Percentiles rank a stretch among this genome's conserved stretches.
phyloP scores from a whole-genome alignment of 2,888 invertebrate genomes.

The Acrobasis suavella region DNA sequence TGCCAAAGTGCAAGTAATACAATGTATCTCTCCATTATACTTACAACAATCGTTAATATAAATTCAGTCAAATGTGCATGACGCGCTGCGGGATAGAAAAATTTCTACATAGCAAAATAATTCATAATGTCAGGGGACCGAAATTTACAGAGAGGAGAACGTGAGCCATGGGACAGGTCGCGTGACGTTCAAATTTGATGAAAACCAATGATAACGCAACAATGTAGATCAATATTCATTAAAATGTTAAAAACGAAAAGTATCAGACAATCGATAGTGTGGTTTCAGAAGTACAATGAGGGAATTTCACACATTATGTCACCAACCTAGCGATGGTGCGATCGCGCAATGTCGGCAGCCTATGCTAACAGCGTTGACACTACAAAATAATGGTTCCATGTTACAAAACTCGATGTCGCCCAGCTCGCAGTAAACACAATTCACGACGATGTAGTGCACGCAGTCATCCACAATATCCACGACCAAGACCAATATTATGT shows the following conservation, averaged over 20 bases:
- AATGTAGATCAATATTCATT: conserved; percentile 15
- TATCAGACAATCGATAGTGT: conserved; percentile 12
- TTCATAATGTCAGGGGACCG: conserved; percentile 17
- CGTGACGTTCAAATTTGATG: conserved; percentile 11
- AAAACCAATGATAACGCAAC: neutral
- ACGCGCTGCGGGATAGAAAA: conserved; percentile 4
- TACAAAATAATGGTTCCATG: conserved; percentile 27
- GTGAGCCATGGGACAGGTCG: conserved; percentile 4
- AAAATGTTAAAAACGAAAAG: conserved; percentile 16
- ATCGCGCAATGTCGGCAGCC: conserved; percentile 32
- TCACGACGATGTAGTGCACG: conserved; percentile 1
- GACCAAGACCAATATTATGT: neutral
- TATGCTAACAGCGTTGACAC: conserved; percentile 33
- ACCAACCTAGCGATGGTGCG: conserved; percentile 25
- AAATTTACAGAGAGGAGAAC: neutral
- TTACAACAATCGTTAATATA: neutral
- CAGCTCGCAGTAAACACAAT: conserved; percentile 5
- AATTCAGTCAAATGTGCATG: neutral
- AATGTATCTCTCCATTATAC: neutral
- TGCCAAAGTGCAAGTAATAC: neutral
- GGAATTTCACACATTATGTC: conserved; percentile 51
- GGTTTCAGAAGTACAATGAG: conserved; percentile 40
- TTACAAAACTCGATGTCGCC: conserved; percentile 21
- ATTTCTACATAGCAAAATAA: conserved; percentile 8
- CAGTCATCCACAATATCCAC: neutral